Conservation (phyloP, 2,797 vertebrate genomes). For the Etheostoma nigrum region DNA sequence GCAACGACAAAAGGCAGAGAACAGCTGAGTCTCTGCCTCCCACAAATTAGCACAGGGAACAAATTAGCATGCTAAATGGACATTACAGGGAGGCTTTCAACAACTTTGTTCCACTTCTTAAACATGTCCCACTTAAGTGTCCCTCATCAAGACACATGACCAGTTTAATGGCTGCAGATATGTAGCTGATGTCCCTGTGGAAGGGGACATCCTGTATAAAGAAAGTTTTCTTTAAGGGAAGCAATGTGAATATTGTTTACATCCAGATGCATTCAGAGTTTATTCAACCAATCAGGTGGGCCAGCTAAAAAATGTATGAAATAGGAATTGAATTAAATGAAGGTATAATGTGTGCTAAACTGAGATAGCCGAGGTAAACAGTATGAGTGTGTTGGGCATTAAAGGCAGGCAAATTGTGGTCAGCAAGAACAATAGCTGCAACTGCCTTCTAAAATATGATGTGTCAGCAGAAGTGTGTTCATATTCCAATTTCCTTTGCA, state of each 20-base stretch:
- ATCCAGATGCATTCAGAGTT: background rate
- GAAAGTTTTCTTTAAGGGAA: background rate
- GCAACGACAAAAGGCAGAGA: conserved; percentile 17
- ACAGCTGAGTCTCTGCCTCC: conserved; percentile 8
- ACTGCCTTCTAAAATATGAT: background rate
- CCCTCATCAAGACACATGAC: background rate
- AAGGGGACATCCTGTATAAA: background rate
- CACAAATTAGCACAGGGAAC: conserved; percentile 18
- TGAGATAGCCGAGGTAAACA: background rate
- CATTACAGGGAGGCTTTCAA: conserved; percentile 17
- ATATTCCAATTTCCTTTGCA: background rate
- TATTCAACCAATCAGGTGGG: background rate
- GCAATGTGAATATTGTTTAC: background rate
- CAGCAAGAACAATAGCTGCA: background rate
- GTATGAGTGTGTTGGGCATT: background rate
- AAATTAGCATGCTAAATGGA: conserved; percentile 5
- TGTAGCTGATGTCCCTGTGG: background rate
- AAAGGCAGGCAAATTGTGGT: background rate
- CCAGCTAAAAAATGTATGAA: background rate
- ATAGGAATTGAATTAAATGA: background rate
- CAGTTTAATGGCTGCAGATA: background rate
- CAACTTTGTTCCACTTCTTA: conserved; percentile 3
- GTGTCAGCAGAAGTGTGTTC: conserved; percentile 13
- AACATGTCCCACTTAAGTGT: conserved; percentile 3
- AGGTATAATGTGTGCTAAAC: no score